phyloP scores from a whole-genome alignment of 2,888 invertebrate species.

The Volucella zonaria region DNA sequence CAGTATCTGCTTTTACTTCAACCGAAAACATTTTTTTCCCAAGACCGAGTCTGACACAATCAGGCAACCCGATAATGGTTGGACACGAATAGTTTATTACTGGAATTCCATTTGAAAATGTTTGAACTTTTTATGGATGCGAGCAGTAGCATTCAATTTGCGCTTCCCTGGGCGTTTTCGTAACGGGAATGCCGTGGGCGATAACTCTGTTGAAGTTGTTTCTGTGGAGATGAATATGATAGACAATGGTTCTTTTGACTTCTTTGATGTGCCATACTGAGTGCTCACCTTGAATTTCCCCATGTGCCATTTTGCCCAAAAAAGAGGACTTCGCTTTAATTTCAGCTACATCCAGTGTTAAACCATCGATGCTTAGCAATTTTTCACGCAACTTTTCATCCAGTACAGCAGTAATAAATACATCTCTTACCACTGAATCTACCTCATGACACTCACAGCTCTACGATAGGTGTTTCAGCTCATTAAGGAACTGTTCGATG shows the following conservation, averaged over 20 bases:
- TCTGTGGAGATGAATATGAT: too few relatives aligned
- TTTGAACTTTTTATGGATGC: too few relatives aligned
- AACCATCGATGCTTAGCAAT: constrained; percentile 3
- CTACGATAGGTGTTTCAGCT: background rate
- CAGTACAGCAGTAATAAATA: constrained; percentile 20
- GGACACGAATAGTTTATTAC: too few relatives aligned
- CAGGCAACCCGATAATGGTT: too few relatives aligned
- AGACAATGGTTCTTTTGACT: background rate
- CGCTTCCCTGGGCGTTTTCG: too few relatives aligned
- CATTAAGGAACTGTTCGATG: constrained; percentile 6
- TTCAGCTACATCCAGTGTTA: background rate
- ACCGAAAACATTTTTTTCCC: too few relatives aligned
- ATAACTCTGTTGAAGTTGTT: too few relatives aligned
- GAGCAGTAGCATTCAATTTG: too few relatives aligned
- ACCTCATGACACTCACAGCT: background rate
- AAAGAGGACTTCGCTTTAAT: background rate
- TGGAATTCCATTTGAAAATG: too few relatives aligned
- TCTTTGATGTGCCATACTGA: background rate
- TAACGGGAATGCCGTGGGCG: too few relatives aligned
- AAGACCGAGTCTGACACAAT: too few relatives aligned
- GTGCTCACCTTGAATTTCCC: background rate
- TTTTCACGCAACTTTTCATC: constrained; percentile 8
- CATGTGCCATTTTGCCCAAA: background rate
- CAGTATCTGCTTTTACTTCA: too few relatives aligned
- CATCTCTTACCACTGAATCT: constrained; percentile 11